Percentiles rank a stretch among this genome's conserved stretches.
phyloP scores from a whole-genome alignment of 1,140 invertebrate genomes.

The Asobara japonica region DNA sequence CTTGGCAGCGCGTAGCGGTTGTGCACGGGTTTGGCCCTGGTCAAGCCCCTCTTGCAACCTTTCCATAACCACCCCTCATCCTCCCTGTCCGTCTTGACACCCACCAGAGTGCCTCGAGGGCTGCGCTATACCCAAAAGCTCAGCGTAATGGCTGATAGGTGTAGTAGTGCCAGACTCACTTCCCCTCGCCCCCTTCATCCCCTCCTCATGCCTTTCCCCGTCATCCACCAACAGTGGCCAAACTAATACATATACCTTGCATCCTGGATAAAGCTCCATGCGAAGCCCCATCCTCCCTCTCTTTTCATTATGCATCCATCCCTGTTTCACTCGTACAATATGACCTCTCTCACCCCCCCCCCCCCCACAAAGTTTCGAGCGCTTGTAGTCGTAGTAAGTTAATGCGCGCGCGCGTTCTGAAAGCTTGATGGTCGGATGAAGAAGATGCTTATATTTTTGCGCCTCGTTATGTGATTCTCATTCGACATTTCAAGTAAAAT shows the following conservation, averaged over 20 bases:
- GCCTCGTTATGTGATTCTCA: conserved; percentile 25
- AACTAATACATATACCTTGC: background rate
- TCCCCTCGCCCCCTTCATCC: conserved; percentile 14
- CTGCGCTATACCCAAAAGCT: conserved; percentile 14
- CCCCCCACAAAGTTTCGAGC: conserved; percentile 23
- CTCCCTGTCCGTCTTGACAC: background rate
- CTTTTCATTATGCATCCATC: background rate
- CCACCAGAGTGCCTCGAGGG: background rate
- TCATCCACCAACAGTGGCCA: conserved; percentile 3
- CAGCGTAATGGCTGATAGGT: conserved; percentile 15
- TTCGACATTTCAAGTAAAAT: conserved; percentile 12
- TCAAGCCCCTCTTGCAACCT: background rate
- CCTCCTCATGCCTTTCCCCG: too few relatives aligned
- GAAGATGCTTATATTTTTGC: conserved; percentile 38
- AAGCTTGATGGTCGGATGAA: conserved; percentile 40
- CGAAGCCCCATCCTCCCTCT: background rate
- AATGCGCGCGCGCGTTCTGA: conserved; percentile 46
- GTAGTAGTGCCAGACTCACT: conserved; percentile 12
- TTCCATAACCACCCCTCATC: background rate
- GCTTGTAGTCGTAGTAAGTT: conserved; percentile 50
- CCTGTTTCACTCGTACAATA: conserved; percentile 4
- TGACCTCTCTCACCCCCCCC: conserved; percentile 22
- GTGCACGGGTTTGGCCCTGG: background rate
- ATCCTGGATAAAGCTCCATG: conserved; percentile 6
- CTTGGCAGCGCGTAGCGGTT: background rate